These are phyloP conservation scores for Thrips palmi DNA, from an alignment of 1,140 invertebrate genomes.

Conservation along the genomic window DNA sequence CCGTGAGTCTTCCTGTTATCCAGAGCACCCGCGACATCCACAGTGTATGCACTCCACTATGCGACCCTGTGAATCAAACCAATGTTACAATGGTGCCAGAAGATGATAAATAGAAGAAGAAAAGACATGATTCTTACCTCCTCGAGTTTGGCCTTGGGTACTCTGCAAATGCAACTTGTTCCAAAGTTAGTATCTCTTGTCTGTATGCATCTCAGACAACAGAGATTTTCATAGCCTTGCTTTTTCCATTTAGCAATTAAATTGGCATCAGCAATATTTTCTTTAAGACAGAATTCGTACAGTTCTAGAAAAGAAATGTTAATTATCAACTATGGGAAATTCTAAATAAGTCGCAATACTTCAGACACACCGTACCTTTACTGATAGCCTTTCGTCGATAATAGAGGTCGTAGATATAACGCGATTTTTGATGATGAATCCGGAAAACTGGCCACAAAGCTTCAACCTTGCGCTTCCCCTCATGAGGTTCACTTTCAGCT, in stretches of 20 bases:
- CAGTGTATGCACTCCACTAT: slow-evolving; percentile 97
- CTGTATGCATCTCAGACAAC: slow-evolving; percentile 97
- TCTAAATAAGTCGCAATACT: too few species aligned
- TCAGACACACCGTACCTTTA: slow-evolving; percentile 33
- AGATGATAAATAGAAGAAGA: background rate
- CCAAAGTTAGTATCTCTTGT: slow-evolving; percentile 97
- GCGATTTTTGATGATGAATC: slow-evolving; percentile 94
- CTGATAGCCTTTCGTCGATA: slow-evolving; percentile 94
- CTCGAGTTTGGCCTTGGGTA: slow-evolving; percentile 95
- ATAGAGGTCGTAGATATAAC: slow-evolving; percentile 95
- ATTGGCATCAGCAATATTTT: slow-evolving; percentile 94
- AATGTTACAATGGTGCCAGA: background rate
- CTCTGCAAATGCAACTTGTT: slow-evolving; percentile 97
- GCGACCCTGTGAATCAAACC: slow-evolving; percentile 43
- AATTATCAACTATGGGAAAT: slow-evolving; percentile 5
- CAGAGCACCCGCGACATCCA: slow-evolving; percentile 91
- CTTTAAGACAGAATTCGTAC: slow-evolving; percentile 92
- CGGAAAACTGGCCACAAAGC: slow-evolving; percentile 98
- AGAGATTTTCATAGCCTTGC: slow-evolving; percentile 97
- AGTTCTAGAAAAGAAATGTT: slow-evolving; percentile 42
- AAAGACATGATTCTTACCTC: slow-evolving; percentile 37
- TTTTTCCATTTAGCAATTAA: slow-evolving; percentile 99
- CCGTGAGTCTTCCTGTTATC: too few species aligned
- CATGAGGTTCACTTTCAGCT: slow-evolving; percentile 96
- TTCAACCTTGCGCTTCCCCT: slow-evolving; percentile 97